A percentile compares a stretch with the other conserved stretches of the same genome.
phyloP scores from a whole-genome alignment of 2,888 invertebrate genomes.

The Villa cingulata region DNA sequence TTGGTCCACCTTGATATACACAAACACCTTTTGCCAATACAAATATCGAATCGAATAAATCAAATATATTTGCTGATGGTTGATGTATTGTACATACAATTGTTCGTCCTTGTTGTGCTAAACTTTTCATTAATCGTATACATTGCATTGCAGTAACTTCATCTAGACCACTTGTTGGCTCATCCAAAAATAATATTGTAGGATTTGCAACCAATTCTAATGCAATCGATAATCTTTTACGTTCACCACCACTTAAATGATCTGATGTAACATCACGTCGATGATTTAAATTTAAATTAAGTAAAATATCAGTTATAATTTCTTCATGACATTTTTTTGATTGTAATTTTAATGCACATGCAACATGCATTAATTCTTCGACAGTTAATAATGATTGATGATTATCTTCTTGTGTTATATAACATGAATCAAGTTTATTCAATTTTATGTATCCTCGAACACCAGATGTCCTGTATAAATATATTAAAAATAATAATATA shows the following conservation, averaged over 20 bases:
- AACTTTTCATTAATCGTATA: conserved; percentile 41
- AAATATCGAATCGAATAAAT: conserved; percentile 50
- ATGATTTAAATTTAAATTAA: conserved; percentile 31
- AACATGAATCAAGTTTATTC: conserved; percentile 64
- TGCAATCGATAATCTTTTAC: conserved; percentile 66
- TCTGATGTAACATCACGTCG: conserved; percentile 33
- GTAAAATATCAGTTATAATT: conserved; percentile 29
- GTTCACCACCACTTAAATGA: conserved; percentile 62
- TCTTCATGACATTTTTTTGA: conserved; percentile 20
- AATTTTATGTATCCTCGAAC: conserved; percentile 54
- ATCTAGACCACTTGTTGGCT: conserved; percentile 62
- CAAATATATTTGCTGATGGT: conserved; percentile 50
- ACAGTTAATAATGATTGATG: conserved; percentile 61
- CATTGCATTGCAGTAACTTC: conserved; percentile 51
- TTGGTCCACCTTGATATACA: conserved; percentile 50
- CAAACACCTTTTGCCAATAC: conserved; percentile 50
- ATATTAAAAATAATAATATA: not conserved
- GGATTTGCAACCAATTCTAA: conserved; percentile 73
- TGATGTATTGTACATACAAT: conserved; percentile 60
- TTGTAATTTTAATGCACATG: conserved; percentile 58
- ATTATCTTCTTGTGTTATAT: conserved; percentile 67
- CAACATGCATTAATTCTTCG: conserved; percentile 62
- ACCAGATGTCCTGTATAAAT: conserved; percentile 42
- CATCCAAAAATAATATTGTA: conserved; percentile 69
- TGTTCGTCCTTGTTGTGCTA: conserved; percentile 50